Evolutionary conservation across 2,888 invertebrate species (phyloP).

Genomic region (Pristionchus entomophagus): DNA sequence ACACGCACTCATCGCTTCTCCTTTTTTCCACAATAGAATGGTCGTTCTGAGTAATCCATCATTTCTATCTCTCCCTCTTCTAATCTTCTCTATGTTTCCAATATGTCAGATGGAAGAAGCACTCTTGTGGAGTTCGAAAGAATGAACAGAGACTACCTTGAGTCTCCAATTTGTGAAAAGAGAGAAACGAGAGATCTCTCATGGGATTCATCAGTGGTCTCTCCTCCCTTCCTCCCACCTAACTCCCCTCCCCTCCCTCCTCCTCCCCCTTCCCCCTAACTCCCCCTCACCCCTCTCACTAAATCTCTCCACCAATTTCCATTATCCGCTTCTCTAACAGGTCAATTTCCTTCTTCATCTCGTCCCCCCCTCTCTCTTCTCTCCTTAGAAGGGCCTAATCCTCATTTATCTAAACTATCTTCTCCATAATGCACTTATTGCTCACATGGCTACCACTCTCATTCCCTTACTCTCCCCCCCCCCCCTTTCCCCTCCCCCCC

Average conservation of each 20-base stretch:
- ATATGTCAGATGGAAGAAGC: not conserved
- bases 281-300: not conserved
- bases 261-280: not conserved
- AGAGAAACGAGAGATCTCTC: constrained; percentile 12
- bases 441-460: constrained; percentile 21
- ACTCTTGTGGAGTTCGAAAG: not conserved
- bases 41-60: not conserved
- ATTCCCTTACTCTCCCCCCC: not conserved
- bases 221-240: constrained; percentile 35
- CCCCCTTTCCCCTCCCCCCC: not conserved
- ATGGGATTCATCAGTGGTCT: constrained; percentile 35
- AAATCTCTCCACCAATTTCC: constrained; percentile 23
- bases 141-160: constrained; percentile 16
- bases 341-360: not conserved
- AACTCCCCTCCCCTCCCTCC: not conserved
- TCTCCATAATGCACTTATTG: constrained; percentile 27
- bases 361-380: not conserved
- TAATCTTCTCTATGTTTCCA: constrained; percentile 3
- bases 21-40: not conserved
- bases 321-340: constrained; percentile 43
- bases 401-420: constrained; percentile 5
- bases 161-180: constrained; percentile 27
- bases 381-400: not conserved
- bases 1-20: not conserved
- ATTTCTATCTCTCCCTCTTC: not conserved